phyloP scores from a whole-genome alignment of 2,797 vertebrate species.

The Hylomyscus alleni region DNA sequence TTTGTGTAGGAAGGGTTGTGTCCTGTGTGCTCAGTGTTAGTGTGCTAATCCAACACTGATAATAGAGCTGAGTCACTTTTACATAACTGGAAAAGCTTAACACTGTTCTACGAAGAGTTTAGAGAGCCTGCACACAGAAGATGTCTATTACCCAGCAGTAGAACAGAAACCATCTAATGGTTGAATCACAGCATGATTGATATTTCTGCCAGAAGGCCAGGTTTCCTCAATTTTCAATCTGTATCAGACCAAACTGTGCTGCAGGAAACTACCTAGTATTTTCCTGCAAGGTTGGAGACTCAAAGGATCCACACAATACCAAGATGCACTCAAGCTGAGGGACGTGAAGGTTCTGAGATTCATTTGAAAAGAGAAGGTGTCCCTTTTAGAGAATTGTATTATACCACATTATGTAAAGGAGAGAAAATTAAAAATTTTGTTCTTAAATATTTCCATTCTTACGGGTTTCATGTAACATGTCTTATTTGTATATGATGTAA shows the following conservation, averaged over 20 bases:
- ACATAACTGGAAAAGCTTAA: background rate
- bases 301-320: background rate
- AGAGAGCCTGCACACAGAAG: background rate
- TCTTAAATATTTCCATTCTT: background rate
- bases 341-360: background rate
- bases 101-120: background rate
- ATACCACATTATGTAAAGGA: background rate
- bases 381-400: background rate
- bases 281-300: background rate
- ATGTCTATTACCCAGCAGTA: background rate
- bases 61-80: background rate
- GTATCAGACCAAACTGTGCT: background rate
- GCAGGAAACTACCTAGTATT: background rate
- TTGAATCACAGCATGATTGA: background rate
- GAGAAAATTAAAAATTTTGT: background rate
- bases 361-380: background rate
- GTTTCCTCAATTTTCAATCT: background rate
- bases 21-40: background rate
- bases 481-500: background rate
- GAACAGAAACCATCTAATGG: background rate
- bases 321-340: background rate
- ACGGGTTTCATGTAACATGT: background rate
- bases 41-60: background rate
- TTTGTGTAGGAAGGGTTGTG: background rate
- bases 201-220: background rate